Base-by-base conservation (phyloP, 2,888 invertebrate species). In the Prenolepis imparis region DNA sequence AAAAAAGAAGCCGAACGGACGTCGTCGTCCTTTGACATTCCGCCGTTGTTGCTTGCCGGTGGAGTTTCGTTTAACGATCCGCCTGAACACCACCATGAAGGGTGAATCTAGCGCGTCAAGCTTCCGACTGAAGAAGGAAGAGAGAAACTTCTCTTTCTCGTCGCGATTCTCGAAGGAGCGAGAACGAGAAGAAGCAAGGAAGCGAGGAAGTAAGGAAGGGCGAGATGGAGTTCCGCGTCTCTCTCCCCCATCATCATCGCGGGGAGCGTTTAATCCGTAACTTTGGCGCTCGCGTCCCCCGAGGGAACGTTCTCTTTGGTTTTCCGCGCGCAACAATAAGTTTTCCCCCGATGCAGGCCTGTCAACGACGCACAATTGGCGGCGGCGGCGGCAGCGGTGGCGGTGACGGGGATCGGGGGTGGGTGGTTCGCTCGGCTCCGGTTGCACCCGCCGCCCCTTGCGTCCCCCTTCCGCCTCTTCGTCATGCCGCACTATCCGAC, bases 341-440 rank as follows among this genome's bases (percentile, higher is more conserved):
- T 93, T 94, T 93, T 92, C 91, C 91, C 91, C 90, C 91, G 92
- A 91, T 91, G 93, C 91, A 90, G 90, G 90, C 92, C 93, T 93
- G 94, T 93, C 93, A 93, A 90, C 93, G 90, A 89, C 90, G 92
- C 91, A 93, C 93, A 94, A 93, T 93, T 93, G 93, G 93, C 90
- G 91, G 91, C 88, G 89, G 86, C 59, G 78, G 75, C 70, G 80
- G 84, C 75, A 67, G 73, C 77, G 52, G 68, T 36, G 83, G 39
- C 59, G 74, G 77, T 39, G 52, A 52, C 73, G 83, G 48, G 82
- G 21, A 55, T 44, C 55, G 59, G 66, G 70, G 84, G n/a, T n/a
- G n/a, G 84, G 57, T 64, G 41, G 77, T 18, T 64, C 63, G 81
- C 63, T 74, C 81, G 63, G 83, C 83, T 85, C 84, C 74, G 52